phyloP scores from a whole-genome alignment of 2,113 vertebrate genomes.

The Hassar affinis region DNA sequence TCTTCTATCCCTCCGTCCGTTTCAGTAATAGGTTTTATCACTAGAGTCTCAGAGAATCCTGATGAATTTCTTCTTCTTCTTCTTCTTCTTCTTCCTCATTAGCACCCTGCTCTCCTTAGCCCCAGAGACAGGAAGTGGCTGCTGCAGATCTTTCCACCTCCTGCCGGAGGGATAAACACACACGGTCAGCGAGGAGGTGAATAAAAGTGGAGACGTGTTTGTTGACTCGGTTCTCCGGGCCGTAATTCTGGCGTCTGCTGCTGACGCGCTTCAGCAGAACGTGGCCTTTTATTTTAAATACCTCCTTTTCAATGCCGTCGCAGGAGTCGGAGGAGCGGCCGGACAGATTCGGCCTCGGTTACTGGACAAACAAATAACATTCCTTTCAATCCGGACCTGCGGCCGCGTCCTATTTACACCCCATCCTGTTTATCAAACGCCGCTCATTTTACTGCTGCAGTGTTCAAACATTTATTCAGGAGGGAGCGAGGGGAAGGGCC shows the following conservation, averaged over 20 bases:
- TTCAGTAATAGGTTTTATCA: background rate
- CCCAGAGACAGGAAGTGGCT: background rate
- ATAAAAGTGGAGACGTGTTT: constrained; percentile 61
- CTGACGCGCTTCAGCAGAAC: constrained; percentile 69
- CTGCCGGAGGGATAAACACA: constrained; percentile 24
- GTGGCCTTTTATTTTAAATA: constrained; percentile 71
- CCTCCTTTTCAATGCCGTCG: constrained; percentile 58
- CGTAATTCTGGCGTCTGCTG: constrained; percentile 61
- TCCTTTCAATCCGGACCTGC: constrained; percentile 53
- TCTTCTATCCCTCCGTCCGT: background rate
- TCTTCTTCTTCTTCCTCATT: background rate
- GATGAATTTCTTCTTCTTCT: background rate
- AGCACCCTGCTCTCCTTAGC: background rate
- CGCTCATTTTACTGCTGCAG: constrained; percentile 63
- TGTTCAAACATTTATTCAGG: constrained; percentile 71
- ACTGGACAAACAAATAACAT: constrained; percentile 68
- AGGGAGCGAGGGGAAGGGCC: constrained; percentile 47
- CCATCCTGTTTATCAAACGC: constrained; percentile 57
- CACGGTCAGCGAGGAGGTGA: constrained; percentile 50
- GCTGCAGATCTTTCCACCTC: background rate
- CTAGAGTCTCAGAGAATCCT: too few relatives aligned
- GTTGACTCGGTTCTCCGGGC: constrained; percentile 64
- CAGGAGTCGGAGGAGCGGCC: constrained; percentile 53
- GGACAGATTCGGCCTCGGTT: constrained; percentile 43
- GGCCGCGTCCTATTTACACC: constrained; percentile 55